Evolutionary conservation across 35 echinoderm and acorn worm species (phyloP), one percentile per base, ranked within the genome.

Genomic region (Strongylocentrotus purpuratus): DNA sequence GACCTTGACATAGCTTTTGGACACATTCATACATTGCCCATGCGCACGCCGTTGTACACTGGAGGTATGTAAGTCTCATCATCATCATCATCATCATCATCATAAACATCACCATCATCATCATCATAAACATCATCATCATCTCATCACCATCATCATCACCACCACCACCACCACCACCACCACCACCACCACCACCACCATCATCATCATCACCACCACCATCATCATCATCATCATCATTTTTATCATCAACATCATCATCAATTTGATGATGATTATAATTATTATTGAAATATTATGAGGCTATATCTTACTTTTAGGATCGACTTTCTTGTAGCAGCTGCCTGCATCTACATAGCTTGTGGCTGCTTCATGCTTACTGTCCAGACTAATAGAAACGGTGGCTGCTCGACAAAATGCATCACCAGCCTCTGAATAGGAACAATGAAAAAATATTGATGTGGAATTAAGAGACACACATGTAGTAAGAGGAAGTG

Each of bases 301-400:
- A n/a, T n/a, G n/a, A n/a, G n/a, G n/a, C n/a, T 48, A 41, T 7
- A 10, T 89, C 97, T 95, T 94, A 97, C 97, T 96, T 55, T 95
- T 47, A 50, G 94, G 94, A 86, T 97, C 96, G 7, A 85, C 85
- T 71, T 99, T 99, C 92, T 96, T 97, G 94, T 96, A 99, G 92
- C 98, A 97, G 33, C 88, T 99, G 33, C 97, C 97, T 33, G 98
- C 98, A 96, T 99, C 97, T 32, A 99, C 98, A 94, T 97, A 99
- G 92, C 92, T 96, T 47, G 94, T 99, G 31, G 98, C 98, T 70
- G 98, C 98, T 88, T 99, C 96, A 65, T 99, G 98, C 25, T 96
- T 97, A 71, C 92, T 95, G 59, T 95, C 91, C 60, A 96, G 86
- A 71, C 47, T 47, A 0, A 96, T 88, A 17, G 96, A 95, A 25